These are phyloP conservation scores for Stegodyphus dumicola DNA, from an alignment of 1,140 invertebrate genomes.

Conservation along the genomic window DNA sequence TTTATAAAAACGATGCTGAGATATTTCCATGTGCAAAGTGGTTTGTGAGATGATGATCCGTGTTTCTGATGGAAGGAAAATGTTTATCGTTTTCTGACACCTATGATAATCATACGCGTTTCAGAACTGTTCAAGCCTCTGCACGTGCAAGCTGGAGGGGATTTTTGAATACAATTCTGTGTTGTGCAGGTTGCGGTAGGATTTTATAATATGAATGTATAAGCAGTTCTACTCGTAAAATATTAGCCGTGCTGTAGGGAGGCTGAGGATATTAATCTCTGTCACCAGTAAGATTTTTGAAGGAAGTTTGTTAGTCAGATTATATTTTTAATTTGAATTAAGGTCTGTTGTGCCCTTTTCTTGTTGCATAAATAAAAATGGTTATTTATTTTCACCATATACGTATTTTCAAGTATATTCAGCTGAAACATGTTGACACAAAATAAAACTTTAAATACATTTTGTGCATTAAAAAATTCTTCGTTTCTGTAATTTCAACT, in stretches of 20 bases:
- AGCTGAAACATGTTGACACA: too few species aligned
- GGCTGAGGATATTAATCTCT: background rate
- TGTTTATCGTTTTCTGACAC: constrained; percentile 8
- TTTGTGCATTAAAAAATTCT: too few species aligned
- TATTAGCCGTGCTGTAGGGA: background rate
- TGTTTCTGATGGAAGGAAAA: background rate
- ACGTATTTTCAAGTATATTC: too few species aligned
- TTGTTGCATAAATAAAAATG: too few species aligned
- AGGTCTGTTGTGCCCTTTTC: too few species aligned
- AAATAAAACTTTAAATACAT: too few species aligned
- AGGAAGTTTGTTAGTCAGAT: too few species aligned
- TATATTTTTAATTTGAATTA: too few species aligned
- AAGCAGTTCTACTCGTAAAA: background rate
- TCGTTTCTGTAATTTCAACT: too few species aligned
- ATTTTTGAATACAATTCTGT: background rate
- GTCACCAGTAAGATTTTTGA: background rate
- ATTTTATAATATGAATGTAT: background rate
- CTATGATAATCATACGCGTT: constrained; percentile 5
- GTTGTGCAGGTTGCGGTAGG: background rate
- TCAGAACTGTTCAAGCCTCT: background rate
- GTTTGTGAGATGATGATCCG: constrained; percentile 18
- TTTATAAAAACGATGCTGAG: background rate
- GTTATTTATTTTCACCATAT: too few species aligned
- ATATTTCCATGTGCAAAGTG: constrained; percentile 49
- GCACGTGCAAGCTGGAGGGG: constrained; percentile 31